phyloP scores from a whole-genome alignment of 92 coral and sea anemone species.

The Zoanthus sansibaricus region DNA sequence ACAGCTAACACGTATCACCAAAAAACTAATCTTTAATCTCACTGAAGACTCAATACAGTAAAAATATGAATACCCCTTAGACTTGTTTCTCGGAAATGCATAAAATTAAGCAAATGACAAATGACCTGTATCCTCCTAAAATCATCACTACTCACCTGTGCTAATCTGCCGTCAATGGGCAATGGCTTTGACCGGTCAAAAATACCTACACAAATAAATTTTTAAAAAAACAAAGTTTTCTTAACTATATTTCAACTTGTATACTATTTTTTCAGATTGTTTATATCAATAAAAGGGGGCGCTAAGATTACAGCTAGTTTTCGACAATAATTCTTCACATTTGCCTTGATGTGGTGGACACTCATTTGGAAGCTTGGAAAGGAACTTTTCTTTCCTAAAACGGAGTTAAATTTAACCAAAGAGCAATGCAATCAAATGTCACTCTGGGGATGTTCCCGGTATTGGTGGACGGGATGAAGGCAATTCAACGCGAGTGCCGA shows the following conservation, averaged over 20 bases:
- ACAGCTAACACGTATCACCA: neutral
- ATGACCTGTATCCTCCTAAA: neutral
- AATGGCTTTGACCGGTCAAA: constrained; percentile 97
- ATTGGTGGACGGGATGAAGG: no score
- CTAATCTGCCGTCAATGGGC: constrained; percentile 86
- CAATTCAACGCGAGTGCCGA: no score
- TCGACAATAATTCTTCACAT: no score
- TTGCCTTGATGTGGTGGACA: no score
- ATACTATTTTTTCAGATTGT: neutral
- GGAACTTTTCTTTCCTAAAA: no score
- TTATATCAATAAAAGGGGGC: no score
- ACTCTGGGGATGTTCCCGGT: no score
- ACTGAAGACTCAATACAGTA: neutral
- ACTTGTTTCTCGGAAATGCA: neutral
- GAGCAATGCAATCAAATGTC: no score
- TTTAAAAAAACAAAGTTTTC: neutral
- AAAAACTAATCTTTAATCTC: neutral
- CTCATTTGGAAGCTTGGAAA: no score
- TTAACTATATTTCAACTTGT: neutral
- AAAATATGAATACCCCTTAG: neutral
- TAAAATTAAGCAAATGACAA: neutral
- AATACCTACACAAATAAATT: constrained; percentile 69
- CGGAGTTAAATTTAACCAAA: no score
- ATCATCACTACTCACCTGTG: constrained; percentile 71
- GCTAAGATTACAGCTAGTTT: no score